phyloP scores from a whole-genome alignment of 2,113 vertebrate genomes.

The Spheniscus mendiculus region DNA sequence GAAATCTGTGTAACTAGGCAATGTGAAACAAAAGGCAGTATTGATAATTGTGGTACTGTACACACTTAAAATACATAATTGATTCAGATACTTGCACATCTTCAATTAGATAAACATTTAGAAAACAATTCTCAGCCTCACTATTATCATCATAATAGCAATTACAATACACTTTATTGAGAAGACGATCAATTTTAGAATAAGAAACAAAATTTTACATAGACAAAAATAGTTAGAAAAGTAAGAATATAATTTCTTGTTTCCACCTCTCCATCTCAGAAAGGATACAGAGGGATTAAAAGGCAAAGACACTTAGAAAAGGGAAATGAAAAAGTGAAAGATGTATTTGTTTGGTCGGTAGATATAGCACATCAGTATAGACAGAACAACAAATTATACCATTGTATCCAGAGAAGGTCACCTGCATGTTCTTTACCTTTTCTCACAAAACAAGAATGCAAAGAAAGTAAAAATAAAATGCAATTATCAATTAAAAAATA shows the following conservation, averaged over 20 bases:
- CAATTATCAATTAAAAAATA: neutral
- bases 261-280: neutral
- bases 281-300: neutral
- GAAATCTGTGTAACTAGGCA: neutral
- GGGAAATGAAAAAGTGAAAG: neutral
- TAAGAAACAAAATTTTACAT: neutral
- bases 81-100: neutral
- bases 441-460: neutral
- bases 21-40: neutral
- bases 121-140: neutral
- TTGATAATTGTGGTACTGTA: neutral
- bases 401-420: neutral
- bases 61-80: neutral
- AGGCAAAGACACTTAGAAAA: neutral
- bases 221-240: neutral
- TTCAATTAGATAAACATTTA: neutral
- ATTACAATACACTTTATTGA: neutral
- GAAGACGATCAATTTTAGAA: rapidly evolving
- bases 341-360: neutral
- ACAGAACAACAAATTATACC: neutral
- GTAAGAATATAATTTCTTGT: neutral
- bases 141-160: neutral
- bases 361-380: neutral
- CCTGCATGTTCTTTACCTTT: neutral
- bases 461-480: neutral